Evolutionary conservation across 2,888 invertebrate species (phyloP), one percentile per base, ranked within the genome.

Genomic region (Drosophila vallismaia): DNA sequence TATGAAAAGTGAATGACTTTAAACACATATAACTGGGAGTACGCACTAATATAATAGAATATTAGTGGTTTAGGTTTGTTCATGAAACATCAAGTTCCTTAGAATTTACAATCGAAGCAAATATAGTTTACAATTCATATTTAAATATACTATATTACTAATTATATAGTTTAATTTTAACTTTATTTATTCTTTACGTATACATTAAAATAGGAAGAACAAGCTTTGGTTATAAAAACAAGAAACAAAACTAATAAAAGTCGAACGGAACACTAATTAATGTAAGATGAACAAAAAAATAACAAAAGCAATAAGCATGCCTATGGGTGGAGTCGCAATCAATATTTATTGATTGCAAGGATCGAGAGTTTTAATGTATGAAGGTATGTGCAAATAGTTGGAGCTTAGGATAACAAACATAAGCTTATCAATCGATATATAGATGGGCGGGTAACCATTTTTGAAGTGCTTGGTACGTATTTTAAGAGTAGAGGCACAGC

Each of bases 181-280:
- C 62, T 66, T 59, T 53, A 24, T 51, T 66, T 59, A 53, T 46
- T 29, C 46, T 46, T 64, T 71, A 74, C 38, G 59, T 67, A 72
- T 82, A 79, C 68, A 60, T 48, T 74, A 71, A 72, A 75, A 75
- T 75, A 75, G 72, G 72, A 86, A 81, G 71, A 81, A 76, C 77
- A 85, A 85, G 84, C 84, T 85, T 85, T 85, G 84, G 84, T 86
- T 86, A 79, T 59, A 73, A 79, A 68, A 76, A 71, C 56, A 62
- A 70, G 48, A 55, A 68, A 70, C 57, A 49, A 48, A 57, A 36
- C 4, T 26, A 57, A 14, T 45, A 36, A 33, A 24, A 29, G n/a
- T 42, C 44, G 55, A 60, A 42, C 48, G 46, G 28, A 62, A 62
- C 51, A 52, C 53, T 55, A 48, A 45, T 26, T n/a, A 8, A 29